These are phyloP conservation scores for Trichopria drosophilae DNA, from an alignment of 2,888 invertebrate genomes.

Conservation along the genomic window DNA sequence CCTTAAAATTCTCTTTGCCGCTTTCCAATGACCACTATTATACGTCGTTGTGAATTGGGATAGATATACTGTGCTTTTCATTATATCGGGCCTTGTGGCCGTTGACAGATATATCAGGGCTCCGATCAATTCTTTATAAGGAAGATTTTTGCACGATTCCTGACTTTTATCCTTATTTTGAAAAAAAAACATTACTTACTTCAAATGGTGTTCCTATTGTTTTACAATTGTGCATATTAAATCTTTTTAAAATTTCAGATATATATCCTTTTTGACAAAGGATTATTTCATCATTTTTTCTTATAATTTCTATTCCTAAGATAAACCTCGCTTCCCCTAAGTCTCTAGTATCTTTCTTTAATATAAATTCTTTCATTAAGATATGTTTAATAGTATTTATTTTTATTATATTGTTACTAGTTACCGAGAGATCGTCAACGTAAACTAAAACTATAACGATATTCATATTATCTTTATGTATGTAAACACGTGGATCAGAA, in stretches of 20 bases:
- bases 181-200: too few relatives aligned
- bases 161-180: neutral
- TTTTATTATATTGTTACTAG: conserved; percentile 28
- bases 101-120: conserved; percentile 22
- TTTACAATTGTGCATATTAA: conserved; percentile 41
- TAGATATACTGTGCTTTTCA: conserved; percentile 13
- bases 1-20: conserved; percentile 23
- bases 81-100: conserved; percentile 25
- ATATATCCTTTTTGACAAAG: conserved; percentile 38
- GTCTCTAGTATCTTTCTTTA: conserved; percentile 37
- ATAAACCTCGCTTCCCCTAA: conserved; percentile 34
- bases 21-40: conserved; percentile 21
- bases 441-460: conserved; percentile 33
- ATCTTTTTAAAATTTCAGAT: conserved; percentile 37
- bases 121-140: conserved; percentile 26
- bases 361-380: conserved; percentile 31
- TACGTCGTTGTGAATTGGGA: too few relatives aligned
- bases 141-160: conserved; percentile 20
- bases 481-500: conserved; percentile 37
- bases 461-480: conserved; percentile 25
- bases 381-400: conserved; percentile 26
- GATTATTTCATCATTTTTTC: conserved; percentile 8
- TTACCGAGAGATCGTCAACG: conserved; percentile 41
- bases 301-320: conserved; percentile 38
- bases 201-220: conserved; percentile 38